A percentile compares a stretch with the other conserved stretches of the same genome.
Conservation (phyloP, 2,888 invertebrate genomes). For the Aporophyla lueneburgensis region DNA sequence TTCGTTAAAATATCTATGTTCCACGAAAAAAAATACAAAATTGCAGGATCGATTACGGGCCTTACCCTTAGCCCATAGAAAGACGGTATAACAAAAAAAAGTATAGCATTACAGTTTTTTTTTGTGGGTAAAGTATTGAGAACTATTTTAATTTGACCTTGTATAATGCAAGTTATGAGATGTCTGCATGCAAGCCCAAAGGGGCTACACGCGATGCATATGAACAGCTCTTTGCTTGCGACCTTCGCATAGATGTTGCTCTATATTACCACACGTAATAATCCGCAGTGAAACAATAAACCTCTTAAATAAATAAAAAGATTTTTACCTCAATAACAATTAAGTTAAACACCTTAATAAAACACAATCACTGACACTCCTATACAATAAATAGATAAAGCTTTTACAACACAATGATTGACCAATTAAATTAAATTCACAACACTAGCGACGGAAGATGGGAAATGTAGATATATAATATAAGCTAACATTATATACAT, state of each 20-base stretch:
- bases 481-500: slow-evolving; percentile 28
- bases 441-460: slow-evolving; percentile 50
- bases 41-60: too few species aligned
- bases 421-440: slow-evolving; percentile 54
- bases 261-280: background rate
- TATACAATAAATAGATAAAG: slow-evolving; percentile 55
- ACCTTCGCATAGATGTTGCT: slow-evolving; percentile 1
- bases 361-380: slow-evolving; percentile 50
- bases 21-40: too few species aligned
- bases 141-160: too few species aligned
- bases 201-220: background rate
- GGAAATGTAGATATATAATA: slow-evolving; percentile 26
- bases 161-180: background rate
- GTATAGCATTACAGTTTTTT: too few species aligned
- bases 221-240: slow-evolving; percentile 5
- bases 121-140: too few species aligned
- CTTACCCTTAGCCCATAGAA: too few species aligned
- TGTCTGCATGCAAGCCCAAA: background rate
- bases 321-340: slow-evolving; percentile 40
- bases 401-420: slow-evolving; percentile 55
- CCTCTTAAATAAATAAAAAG: slow-evolving; percentile 38
- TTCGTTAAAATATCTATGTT: too few species aligned
- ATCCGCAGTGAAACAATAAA: slow-evolving; percentile 27
- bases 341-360: slow-evolving; percentile 33
- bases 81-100: too few species aligned